These are phyloP conservation scores for Acrocyrtus sp. DNA, from an alignment of 2,888 invertebrate genomes.

Conservation along the genomic window DNA sequence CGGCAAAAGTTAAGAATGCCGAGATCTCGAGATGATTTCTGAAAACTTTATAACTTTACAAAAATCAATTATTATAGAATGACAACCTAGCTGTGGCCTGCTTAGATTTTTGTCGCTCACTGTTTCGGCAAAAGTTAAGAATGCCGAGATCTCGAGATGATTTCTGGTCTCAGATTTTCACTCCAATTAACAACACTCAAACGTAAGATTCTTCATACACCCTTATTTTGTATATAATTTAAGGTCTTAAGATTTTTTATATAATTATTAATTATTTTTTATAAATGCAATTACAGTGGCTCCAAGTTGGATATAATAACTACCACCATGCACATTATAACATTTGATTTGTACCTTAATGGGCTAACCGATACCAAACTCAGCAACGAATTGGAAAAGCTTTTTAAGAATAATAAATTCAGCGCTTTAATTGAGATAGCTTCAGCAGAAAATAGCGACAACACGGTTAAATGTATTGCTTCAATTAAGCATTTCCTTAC, in stretches of 20 bases:
- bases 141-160: slow-evolving; percentile 46
- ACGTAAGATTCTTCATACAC: slow-evolving; percentile 14
- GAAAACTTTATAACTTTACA: too few relatives aligned
- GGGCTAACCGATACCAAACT: slow-evolving; percentile 49
- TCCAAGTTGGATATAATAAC: slow-evolving; percentile 52
- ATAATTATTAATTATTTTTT: slow-evolving; percentile 2
- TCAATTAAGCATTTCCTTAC: slow-evolving; percentile 51
- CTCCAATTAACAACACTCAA: slow-evolving; percentile 48
- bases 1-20: slow-evolving; percentile 48
- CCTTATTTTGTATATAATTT: neutral
- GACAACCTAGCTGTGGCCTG: slow-evolving; percentile 54
- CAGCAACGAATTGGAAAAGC: slow-evolving; percentile 27
- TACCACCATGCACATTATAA: slow-evolving; percentile 55
- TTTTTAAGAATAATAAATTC: slow-evolving; percentile 39
- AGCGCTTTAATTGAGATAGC: slow-evolving; percentile 22
- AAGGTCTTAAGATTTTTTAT: neutral
- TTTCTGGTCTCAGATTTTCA: slow-evolving; percentile 55
- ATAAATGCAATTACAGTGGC: slow-evolving; percentile 34
- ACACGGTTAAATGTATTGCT: slow-evolving; percentile 29
- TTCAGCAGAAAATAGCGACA: neutral
- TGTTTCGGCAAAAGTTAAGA: slow-evolving; percentile 49
- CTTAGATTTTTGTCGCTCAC: slow-evolving; percentile 51
- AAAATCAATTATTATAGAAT: slow-evolving; percentile 45
- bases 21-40: slow-evolving; percentile 49
- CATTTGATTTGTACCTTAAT: slow-evolving; percentile 55